Evolutionary conservation across 2,113 vertebrate species (phyloP), one percentile per base, ranked within the genome.

Genomic region (Fukomys damarensis): DNA sequence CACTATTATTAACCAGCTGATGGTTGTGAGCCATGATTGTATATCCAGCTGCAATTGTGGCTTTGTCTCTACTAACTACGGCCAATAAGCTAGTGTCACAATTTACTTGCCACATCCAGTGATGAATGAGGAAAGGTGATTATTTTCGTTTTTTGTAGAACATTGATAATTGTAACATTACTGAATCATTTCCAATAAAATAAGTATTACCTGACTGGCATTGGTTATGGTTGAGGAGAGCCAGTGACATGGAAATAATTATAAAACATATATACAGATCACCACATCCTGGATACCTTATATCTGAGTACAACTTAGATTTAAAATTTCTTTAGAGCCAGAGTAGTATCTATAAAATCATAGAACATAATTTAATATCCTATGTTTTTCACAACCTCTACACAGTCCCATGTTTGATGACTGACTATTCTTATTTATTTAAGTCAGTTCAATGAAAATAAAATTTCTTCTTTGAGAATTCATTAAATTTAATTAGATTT

Each of bases 401-500:
- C 38, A 88, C 17, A 32, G 19, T 77, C 38, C 7, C 41, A 59
- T 3, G 65, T 92, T 46, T 94, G 80, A 80, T 86, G n/a, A 61
- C 7, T 52, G 12, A 74, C 70, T n/a, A 70, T 41, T 86, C 32
- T 38, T 72, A 83, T 43, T 76, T 93, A 70, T 32, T 92, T 61
- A 79, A 91, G 74, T 95, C 6, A 52, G 6, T 41, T 93, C 56
- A 88, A 11, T 63, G 9, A 89, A 91, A 66, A 91, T 86, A 35
- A 74, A 35, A 2, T 84, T 94, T 74, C 54, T 82, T 70, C 61
- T 83, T 68, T 93, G 43, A 92, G 5, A 66, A 10, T 2, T 35
- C 22, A 83, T 52, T 86, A 43, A 90, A 26, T 61, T 84, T 35
- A 88, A 66, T 96, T 79, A 74, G 89, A 74, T 38, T 74, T 72